Evolutionary conservation across 2,113 vertebrate genomes (phyloP), one percentile per base, ranked within the genome.

Genomic region (Girardinichthys multiradiatus): DNA sequence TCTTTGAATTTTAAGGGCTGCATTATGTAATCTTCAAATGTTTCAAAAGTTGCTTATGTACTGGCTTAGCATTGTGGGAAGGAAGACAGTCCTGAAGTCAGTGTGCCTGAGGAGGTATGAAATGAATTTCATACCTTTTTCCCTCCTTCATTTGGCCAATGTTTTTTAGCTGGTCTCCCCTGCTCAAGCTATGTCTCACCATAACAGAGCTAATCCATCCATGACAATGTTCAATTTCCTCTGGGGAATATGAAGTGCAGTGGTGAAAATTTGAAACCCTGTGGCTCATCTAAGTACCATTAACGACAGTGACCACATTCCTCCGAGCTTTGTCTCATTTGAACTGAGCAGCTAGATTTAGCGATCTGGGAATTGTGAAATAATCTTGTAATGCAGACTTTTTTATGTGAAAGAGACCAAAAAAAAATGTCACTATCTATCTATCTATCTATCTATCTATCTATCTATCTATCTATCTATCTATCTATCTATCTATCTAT

Each of bases 171-270:
- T 66, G 94, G 94, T 95, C 96, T 97, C 95, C 94, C 96, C 95
- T 93, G 93, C 95, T 89, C 77, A 80, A 97, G 96, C 97, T 97
- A 96, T 95, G 96, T 96, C 96, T 95, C 95, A 94, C 96, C 96
- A 98, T 98, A 97, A 97, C 96, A 95, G 95, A 94, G 95, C 93
- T 97, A 98, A 98, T 99, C 95, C 97, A 99, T 97, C 97, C 97
- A 97, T 98, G 97, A 98, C 97, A 97, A 96, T 96, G 95, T 97
- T 97, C 97, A 97, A 98, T 98, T 97, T 96, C 96, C 96, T 96
- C 95, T 90, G 92, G 96, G 96, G 97, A 96, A 96, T 96, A 90
- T 92, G 87, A 84, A 90, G 88, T 89, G 91, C 86, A 83, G 86
- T 85, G 82, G 79, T 80, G 81, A 76, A 74, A 85, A 89, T 90